Conservation (phyloP, 2,888 invertebrate species). For the Caenorhabditis wallacei region DNA sequence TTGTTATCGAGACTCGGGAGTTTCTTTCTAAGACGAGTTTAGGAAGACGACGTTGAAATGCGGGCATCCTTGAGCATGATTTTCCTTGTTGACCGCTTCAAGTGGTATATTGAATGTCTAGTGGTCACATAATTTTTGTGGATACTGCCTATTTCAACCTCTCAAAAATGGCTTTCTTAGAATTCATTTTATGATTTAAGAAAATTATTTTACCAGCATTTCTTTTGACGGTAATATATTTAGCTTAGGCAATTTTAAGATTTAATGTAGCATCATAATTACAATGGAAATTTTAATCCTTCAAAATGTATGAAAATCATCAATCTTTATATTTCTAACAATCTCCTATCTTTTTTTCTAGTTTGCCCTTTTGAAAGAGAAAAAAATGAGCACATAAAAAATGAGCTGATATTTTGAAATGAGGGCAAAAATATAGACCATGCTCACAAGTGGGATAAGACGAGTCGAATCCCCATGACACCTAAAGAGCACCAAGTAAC, state of each 20-base stretch:
- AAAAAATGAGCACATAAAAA: constrained; percentile 47
- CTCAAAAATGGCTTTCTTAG: not conserved
- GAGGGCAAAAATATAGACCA: constrained; percentile 54
- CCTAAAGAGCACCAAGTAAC: constrained; percentile 65
- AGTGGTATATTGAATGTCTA: constrained; percentile 62
- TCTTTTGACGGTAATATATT: no score
- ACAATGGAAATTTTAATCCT: no score
- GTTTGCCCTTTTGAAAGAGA: constrained; percentile 42
- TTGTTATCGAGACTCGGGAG: constrained; percentile 52
- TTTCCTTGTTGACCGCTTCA: constrained; percentile 59
- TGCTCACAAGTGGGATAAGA: constrained; percentile 32
- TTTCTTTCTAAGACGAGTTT: constrained; percentile 38
- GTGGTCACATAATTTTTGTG: constrained; percentile 53
- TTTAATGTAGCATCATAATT: no score
- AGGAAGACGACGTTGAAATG: constrained; percentile 38
- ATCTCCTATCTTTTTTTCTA: constrained; percentile 1
- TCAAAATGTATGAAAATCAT: no score
- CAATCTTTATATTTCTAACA: not conserved
- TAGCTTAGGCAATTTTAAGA: no score
- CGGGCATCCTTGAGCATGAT: constrained; percentile 60
- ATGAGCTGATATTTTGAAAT: constrained; percentile 60
- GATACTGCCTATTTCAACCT: not conserved
- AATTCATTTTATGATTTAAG: constrained; percentile 21
- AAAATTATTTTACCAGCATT: not conserved
- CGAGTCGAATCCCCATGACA: constrained; percentile 62